These are phyloP conservation scores for Clytia hemisphaerica DNA, from an alignment of 30 jellyfish, hydroid and myxozoan genomes.

Conservation along the genomic window DNA sequence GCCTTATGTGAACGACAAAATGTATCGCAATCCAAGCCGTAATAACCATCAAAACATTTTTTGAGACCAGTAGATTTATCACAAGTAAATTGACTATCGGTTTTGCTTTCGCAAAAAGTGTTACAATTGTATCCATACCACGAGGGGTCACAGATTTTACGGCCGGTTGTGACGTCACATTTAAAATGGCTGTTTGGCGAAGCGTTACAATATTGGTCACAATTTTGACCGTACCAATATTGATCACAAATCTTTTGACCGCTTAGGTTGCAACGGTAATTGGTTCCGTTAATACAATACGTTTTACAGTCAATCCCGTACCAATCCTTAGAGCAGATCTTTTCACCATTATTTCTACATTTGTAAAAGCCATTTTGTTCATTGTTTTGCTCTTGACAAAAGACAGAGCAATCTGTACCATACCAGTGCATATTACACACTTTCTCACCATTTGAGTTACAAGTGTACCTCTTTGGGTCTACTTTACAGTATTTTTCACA, in stretches of 20 bases:
- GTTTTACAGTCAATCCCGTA: conserved; percentile 10
- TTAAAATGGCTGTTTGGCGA: background rate
- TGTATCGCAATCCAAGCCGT: background rate
- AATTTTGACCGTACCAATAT: conserved; percentile 2
- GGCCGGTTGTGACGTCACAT: conserved; percentile 6
- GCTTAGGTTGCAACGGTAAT: background rate
- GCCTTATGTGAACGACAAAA: background rate
- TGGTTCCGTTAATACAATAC: background rate
- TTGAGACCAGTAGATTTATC: conserved; percentile 3
- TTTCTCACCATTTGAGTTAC: conserved; percentile 4
- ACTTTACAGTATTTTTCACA: conserved; percentile 9
- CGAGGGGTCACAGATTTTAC: background rate
- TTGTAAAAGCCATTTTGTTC: background rate
- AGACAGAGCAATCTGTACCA: conserved; percentile 4
- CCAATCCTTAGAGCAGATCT: conserved; percentile 9
- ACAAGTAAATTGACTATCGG: conserved; percentile 3
- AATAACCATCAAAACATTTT: conserved; percentile 3
- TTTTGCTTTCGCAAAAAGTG: background rate
- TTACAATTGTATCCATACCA: conserved; percentile 21
- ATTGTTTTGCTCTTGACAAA: background rate
- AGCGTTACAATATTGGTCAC: background rate
- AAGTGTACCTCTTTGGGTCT: background rate
- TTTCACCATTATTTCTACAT: background rate
- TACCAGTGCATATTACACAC: background rate
- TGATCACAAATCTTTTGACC: conserved; percentile 8